phyloP scores from a whole-genome alignment of 64 coral and sea anemone genomes.

The Pocillopora verrucosa region DNA sequence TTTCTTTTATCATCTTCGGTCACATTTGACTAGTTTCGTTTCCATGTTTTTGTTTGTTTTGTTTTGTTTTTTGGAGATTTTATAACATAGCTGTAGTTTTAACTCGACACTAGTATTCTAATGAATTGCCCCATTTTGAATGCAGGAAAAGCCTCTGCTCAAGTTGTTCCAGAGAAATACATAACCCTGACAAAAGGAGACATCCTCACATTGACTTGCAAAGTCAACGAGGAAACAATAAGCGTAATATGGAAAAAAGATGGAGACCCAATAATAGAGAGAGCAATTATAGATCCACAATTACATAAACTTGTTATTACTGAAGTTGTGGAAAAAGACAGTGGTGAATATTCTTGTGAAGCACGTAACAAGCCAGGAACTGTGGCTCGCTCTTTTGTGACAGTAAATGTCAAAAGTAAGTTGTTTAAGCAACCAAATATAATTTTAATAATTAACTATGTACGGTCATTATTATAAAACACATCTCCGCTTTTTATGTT shows the following conservation, averaged over 20 bases:
- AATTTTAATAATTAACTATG: no score
- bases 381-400: background rate
- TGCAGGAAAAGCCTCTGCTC: background rate
- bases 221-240: background rate
- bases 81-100: no score
- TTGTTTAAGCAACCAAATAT: no score
- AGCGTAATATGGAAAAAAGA: background rate
- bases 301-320: background rate
- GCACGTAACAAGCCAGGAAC: background rate
- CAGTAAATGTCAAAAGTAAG: background rate
- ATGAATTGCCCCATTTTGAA: no score
- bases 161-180: background rate
- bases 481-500: no score
- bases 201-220: background rate
- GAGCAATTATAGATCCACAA: background rate
- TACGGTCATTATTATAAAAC: no score
- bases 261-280: background rate
- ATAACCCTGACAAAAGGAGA: background rate
- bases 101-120: no score
- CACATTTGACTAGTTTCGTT: no score
- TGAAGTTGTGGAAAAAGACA: background rate
- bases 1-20: no score
- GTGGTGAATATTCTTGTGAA: conserved; percentile 3
- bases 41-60: no score
- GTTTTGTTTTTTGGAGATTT: no score